Conservation (phyloP, 37 sponge, comb jelly and placozoan genomes). For the Ianthella basta region DNA sequence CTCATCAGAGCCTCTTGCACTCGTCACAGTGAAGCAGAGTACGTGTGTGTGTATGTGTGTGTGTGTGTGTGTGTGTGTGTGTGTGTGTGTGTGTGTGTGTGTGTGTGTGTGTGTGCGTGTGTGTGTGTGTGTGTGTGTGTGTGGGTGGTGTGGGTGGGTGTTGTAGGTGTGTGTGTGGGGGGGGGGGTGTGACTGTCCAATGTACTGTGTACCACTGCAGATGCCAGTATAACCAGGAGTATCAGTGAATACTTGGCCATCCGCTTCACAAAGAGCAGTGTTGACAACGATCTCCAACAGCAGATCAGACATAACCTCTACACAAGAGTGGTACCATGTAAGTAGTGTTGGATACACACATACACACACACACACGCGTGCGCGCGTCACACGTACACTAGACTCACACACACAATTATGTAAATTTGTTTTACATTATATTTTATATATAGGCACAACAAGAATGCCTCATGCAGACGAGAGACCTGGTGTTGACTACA, state of each 20-base stretch:
- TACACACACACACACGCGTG: neutral
- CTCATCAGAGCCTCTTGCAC: slow-evolving; percentile 82
- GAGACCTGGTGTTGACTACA: slow-evolving; percentile 78
- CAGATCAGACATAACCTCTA: slow-evolving; percentile 94
- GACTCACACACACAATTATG: neutral
- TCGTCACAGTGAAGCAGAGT: neutral
- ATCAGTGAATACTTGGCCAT: slow-evolving; percentile 79
- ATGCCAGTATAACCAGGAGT: slow-evolving; percentile 80
- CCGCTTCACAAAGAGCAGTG: slow-evolving; percentile 83
- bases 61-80: too few relatives aligned
- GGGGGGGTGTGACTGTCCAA: neutral
- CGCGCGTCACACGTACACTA: too few relatives aligned
- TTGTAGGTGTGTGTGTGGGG: neutral
- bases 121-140: too few relatives aligned
- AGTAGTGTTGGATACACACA: slow-evolving; percentile 26
- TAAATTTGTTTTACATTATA: neutral
- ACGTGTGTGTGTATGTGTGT: too few relatives aligned
- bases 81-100: too few relatives aligned
- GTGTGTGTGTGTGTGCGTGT: too few relatives aligned
- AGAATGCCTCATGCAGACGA: slow-evolving; percentile 77
- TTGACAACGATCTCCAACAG: slow-evolving; percentile 93
- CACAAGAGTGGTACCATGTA: slow-evolving; percentile 92
- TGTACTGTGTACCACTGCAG: slow-evolving; percentile 46
- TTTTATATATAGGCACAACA: slow-evolving; percentile 82
- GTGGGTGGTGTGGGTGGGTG: neutral